Conservation (phyloP, 2,888 invertebrate species). For the Agriotes lineatus region DNA sequence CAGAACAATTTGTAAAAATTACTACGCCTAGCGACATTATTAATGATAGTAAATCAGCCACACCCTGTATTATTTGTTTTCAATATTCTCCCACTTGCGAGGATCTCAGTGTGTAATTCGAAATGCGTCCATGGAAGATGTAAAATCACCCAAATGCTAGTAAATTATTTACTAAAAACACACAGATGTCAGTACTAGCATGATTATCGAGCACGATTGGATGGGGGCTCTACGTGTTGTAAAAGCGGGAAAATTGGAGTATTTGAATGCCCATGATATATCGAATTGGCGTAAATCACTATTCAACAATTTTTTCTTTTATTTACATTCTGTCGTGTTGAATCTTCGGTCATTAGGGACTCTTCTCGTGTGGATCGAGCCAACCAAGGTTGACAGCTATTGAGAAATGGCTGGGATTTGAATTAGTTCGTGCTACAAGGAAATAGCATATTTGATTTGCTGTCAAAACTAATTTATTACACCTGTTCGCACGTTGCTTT, state of each 20-base stretch:
- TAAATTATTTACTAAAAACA: too few species aligned
- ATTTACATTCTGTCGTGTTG: too few species aligned
- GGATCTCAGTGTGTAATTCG: neutral
- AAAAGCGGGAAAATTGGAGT: too few species aligned
- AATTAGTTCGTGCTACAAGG: constrained; percentile 4
- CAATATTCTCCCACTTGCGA: too few species aligned
- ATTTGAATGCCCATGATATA: too few species aligned
- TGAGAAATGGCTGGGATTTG: constrained; percentile 14
- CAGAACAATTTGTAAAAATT: constrained; percentile 6
- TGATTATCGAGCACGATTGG: too few species aligned
- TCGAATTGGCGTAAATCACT: too few species aligned
- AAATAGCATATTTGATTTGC: constrained; percentile 28
- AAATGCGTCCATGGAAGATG: neutral
- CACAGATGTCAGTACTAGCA: too few species aligned
- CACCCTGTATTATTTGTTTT: neutral
- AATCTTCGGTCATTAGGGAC: too few species aligned
- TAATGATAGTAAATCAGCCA: neutral
- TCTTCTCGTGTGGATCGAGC: neutral
- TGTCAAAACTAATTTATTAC: constrained; percentile 35
- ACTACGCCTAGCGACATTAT: constrained; percentile 6
- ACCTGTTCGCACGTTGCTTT: constrained; percentile 19
- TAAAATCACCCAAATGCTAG: too few species aligned
- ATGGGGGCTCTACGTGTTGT: too few species aligned
- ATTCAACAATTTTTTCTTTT: neutral
- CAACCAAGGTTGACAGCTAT: constrained; percentile 22